Conservation (phyloP, 1,140 invertebrate genomes). For the Catajapyx aquilonaris region DNA sequence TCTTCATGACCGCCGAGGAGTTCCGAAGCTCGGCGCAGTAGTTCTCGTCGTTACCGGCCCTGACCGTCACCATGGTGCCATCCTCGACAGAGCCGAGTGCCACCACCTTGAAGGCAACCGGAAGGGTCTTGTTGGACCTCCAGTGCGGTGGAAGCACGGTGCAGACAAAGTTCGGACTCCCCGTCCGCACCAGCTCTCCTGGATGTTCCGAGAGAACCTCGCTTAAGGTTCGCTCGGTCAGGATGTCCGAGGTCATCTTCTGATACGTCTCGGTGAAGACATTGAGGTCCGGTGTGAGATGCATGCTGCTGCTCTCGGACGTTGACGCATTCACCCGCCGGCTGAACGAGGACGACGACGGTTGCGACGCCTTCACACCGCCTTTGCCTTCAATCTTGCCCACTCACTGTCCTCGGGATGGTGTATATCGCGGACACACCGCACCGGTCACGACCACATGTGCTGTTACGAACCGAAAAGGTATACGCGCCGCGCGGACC, state of each 20-base stretch:
- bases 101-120: constrained; percentile 82
- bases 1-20: constrained; percentile 85
- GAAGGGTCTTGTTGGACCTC: constrained; percentile 93
- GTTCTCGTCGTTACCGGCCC: constrained; percentile 96
- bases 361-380: background rate
- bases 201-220: constrained; percentile 79
- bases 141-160: constrained; percentile 81
- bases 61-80: constrained; percentile 82
- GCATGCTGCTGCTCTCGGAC: constrained; percentile 19
- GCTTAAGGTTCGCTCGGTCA: constrained; percentile 65
- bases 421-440: too few species aligned
- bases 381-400: constrained; percentile 1
- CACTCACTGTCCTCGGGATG: too few species aligned
- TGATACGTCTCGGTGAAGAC: constrained; percentile 59
- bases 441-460: too few species aligned
- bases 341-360: background rate
- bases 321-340: background rate
- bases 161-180: constrained; percentile 79
- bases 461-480: too few species aligned
- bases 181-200: constrained; percentile 78
- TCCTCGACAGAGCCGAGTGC: constrained; percentile 80
- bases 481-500: too few species aligned
- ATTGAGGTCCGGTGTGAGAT: constrained; percentile 23
- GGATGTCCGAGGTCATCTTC: constrained; percentile 70
- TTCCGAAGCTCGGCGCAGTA: constrained; percentile 87